Base-by-base conservation (phyloP, 2,113 vertebrate genomes). In the Megaptera novaeangliae region DNA sequence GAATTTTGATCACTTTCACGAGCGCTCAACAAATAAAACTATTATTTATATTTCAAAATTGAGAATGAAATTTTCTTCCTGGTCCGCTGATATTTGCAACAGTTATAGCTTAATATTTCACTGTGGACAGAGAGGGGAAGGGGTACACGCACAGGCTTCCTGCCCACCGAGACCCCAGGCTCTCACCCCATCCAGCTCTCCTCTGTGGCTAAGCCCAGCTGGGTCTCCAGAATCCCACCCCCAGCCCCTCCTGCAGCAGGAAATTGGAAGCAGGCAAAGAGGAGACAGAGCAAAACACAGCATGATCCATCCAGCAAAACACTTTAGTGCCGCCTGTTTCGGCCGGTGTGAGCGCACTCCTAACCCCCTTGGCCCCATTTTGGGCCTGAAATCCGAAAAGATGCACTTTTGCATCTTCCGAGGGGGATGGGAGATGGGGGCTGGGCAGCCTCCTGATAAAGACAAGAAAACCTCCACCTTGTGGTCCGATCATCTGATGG, bases 101-200 rank as follows among this genome's bases (percentile, higher is more conserved):
- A 82, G 2, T 59, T 61, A 14, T 5, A 41, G 63, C 61, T 72
- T 59, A 39, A 41, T 59, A 27, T 81, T 66, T 68, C 23, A 13
- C 0, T 8, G 41, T 25, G 11, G 34, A 55, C 75, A 78, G 29
- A 59, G 1, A 10, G 6, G 14, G 4, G 3, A 41, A 55, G 34
- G 52, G 39, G 17, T 2, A n/a, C 9, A 11, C 0, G 0, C 14
- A 20, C 41, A 10, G 34, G 64, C 12, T n/a, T 66, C 41, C 17
- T 11, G 9, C 5, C 68, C 3, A 0, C 34, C 23, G 3, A 0
- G 2, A 36, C 8, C 11, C 8, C 5, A 1, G 0, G 31, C 10
- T 55, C 27, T 77, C n/a, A 34, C 25, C 21, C 21, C 8, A n/a
- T 4, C 39, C 69, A 10, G 25, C 8, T 61, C 11, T 9, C 55